Evolutionary conservation across 2,888 invertebrate genomes (phyloP).

Genomic region (Campoletis raptor): DNA sequence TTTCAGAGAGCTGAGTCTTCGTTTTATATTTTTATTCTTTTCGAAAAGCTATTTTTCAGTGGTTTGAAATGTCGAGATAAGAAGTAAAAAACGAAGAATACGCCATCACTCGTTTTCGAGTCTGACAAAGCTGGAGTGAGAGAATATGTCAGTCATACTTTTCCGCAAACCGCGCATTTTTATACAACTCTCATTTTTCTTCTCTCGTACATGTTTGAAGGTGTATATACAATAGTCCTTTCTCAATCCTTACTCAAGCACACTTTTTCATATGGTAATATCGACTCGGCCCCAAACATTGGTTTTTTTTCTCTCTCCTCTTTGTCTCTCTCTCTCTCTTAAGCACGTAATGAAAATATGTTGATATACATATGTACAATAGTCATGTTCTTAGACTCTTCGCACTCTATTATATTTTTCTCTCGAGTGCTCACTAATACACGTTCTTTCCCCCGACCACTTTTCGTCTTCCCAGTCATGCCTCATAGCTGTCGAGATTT

Average conservation of each 20-base stretch:
- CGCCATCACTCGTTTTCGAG: slow-evolving; percentile 42
- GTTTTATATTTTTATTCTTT: background rate
- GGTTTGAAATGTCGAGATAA: slow-evolving; percentile 41
- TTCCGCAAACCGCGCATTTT: slow-evolving; percentile 31
- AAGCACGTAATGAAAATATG: background rate
- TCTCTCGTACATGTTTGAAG: background rate
- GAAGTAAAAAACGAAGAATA: slow-evolving; percentile 44
- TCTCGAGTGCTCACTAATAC: slow-evolving; percentile 52
- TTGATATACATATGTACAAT: slow-evolving; percentile 13
- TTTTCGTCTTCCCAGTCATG: slow-evolving; percentile 40
- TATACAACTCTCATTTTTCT: slow-evolving; percentile 20
- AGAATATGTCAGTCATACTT: slow-evolving; percentile 61
- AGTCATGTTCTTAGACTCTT: slow-evolving; percentile 23
- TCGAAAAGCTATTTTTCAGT: slow-evolving; percentile 24
- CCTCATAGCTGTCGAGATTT: slow-evolving; percentile 59
- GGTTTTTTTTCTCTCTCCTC: background rate
- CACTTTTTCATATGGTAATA: slow-evolving; percentile 63
- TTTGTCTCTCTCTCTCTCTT: background rate
- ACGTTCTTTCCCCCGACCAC: slow-evolving; percentile 23
- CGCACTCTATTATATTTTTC: slow-evolving; percentile 40
- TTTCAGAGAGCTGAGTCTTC: background rate
- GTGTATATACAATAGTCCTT: background rate
- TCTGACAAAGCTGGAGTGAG: slow-evolving; percentile 44
- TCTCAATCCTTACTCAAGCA: slow-evolving; percentile 20
- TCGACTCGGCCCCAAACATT: slow-evolving; percentile 57